Base-by-base conservation (phyloP, 2,113 vertebrate genomes). In the Varanus salvator region DNA sequence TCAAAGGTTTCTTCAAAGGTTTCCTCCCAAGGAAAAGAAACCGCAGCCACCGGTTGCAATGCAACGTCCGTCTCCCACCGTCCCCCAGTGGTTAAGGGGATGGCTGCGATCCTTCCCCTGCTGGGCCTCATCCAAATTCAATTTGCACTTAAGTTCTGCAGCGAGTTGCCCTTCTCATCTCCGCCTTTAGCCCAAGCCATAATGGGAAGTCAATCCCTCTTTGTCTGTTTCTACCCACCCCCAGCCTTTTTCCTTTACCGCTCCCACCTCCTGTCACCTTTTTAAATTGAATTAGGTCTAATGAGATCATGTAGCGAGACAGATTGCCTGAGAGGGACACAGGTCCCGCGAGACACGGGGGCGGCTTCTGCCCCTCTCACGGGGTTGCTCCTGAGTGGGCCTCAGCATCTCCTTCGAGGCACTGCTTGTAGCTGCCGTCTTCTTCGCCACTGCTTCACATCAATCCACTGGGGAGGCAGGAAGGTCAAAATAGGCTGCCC, bases 301-400 rank as follows among this genome's bases (percentile, higher is more conserved):
- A 80, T 34, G 27, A 64, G 44, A 89, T 84, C 44, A 68, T 34
- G 48, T 1, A 25, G 74, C 29, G 82, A 85, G 86, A 68, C 34
- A 29, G 60, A 77, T 48, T 8, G 64, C 84, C 76, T 54, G 31
- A 82, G 27, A 57, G 6, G 6, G 77, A 19, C 87, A 82, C n/a
- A 25, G 57, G 85, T 77, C 68, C 34, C 84, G 1, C 0, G 0
- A 0, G 86, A 0, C 48, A 9, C 44, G n/a, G 0, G 17, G 0
- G 71, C 6, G 54, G 50, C 90, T 38, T 27, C 83, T 50, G 60
- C 74, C 2, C 1, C 1, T 25, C 0, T 0, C 71, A 1, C 0
- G 27, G 1, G 29, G 38, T 72, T 31, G 0, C 50, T 14, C 78
- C 60, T 48, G 48, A 80, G 48, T 15, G 3, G 38, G 15, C 44